Percentiles rank a stretch among this genome's conserved stretches.
Evolutionary conservation across 2,797 vertebrate species (phyloP).

Genomic region (Falco concolor): DNA sequence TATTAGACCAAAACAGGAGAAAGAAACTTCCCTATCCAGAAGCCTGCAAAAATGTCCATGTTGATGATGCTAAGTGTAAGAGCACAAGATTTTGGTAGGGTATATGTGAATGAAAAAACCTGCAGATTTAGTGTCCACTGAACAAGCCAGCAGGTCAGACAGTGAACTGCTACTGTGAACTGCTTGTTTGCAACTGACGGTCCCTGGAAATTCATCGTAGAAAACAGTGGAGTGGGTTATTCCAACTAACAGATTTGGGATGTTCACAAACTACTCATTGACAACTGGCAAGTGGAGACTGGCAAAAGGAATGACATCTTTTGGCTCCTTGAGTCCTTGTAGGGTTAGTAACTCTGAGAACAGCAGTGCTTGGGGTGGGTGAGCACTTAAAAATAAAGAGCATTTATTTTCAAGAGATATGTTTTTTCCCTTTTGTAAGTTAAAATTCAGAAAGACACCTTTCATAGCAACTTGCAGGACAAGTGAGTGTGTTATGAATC

Average conservation of each 20-base stretch:
- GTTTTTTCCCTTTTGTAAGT: background rate
- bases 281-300: background rate
- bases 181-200: background rate
- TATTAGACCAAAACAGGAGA: background rate
- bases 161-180: background rate
- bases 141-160: background rate
- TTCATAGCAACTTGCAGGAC: background rate
- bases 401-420: background rate
- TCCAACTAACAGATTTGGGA: background rate
- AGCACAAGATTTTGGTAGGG: background rate
- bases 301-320: background rate
- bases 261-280: background rate
- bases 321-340: background rate
- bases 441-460: background rate
- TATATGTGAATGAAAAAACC: background rate
- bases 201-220: background rate
- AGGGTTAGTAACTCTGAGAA: background rate
- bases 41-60: background rate
- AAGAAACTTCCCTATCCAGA: background rate
- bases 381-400: background rate
- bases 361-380: rapidly evolving
- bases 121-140: background rate
- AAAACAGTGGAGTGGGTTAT: background rate
- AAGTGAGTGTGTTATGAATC: background rate
- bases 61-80: background rate